phyloP scores from a whole-genome alignment of 2,888 invertebrate species.

The Pollenia griseotomentosa region DNA sequence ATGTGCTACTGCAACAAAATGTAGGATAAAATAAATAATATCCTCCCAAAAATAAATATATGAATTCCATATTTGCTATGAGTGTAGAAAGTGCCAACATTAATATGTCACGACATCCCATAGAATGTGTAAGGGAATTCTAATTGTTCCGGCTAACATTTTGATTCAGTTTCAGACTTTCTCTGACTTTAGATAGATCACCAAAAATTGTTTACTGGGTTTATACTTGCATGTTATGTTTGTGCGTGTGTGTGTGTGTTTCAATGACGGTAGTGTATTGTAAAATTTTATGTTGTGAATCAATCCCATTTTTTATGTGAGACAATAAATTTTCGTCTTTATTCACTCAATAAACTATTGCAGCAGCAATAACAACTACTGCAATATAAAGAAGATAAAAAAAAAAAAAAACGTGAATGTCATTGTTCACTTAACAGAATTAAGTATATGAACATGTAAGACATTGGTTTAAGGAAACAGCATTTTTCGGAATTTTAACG shows the following conservation, averaged over 20 bases:
- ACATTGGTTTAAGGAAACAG: constrained; percentile 35
- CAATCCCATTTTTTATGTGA: constrained; percentile 69
- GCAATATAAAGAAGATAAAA: constrained; percentile 31
- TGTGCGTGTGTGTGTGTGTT: not conserved
- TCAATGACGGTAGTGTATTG: constrained; percentile 57
- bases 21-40: no score
- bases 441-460: constrained; percentile 32
- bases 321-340: constrained; percentile 70
- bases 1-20: no score
- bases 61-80: no score
- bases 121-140: no score
- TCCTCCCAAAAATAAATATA: no score
- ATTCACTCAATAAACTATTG: constrained; percentile 71
- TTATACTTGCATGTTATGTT: constrained; percentile 8
- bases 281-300: constrained; percentile 68
- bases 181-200: no score
- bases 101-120: no score
- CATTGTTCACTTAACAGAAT: constrained; percentile 61
- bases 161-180: no score
- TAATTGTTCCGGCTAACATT: no score
- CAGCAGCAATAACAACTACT: constrained; percentile 55
- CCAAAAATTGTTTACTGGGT: no score
- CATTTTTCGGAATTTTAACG: constrained; percentile 9
- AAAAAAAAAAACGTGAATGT: constrained; percentile 38
- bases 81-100: no score